Base-by-base conservation (phyloP, 2,888 invertebrate species). In the Notocelia uddmanniana region DNA sequence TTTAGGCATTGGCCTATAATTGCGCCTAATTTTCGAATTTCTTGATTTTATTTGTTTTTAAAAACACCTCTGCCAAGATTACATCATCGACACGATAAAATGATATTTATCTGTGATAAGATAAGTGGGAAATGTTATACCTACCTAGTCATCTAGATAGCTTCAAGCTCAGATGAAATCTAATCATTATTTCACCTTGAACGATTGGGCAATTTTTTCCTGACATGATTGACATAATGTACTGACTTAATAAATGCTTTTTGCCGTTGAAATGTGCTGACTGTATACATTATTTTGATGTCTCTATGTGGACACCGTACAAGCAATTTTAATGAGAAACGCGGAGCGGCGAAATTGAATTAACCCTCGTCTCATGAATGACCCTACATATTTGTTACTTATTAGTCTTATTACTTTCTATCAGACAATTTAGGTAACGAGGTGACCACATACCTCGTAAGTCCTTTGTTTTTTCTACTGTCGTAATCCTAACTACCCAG, bases 381-480 rank as follows among this genome's bases (percentile, higher is more conserved):
- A 69, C 69, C 60, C 21, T 26, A 60, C 59, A 54, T 37, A 63
- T 71, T 71, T 66, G 21, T 59, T 59, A 23, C 59, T 41, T 60
- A 66, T 57, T 45, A 41, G 26, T 55, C 59, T 41, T 60, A 66
- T 57, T 45, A 41, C 41, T 55, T 64, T 69, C 26, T 45, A 69
- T 62, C 45, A 45, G 21, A 62, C n/a, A 18, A 68, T 60, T 52
- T 60, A 37, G 50, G 52, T 60, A 26, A 31, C 15, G 50, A 23
- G 21, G 48, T 45, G 6, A n/a, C 31, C 13, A 13, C 37, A 11
- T 11, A 37, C n/a, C n/a, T n/a, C n/a, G n/a, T n/a, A n/a, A n/a
- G n/a, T n/a, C n/a, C n/a, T n/a, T n/a, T n/a, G n/a, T n/a, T n/a
- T n/a, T n/a, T n/a, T n/a, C n/a, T n/a, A n/a, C n/a, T n/a, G n/a